A percentile compares a stretch with the other conserved stretches of the same genome.
These are phyloP conservation scores for Tiliacea citrago DNA, from an alignment of 2,888 invertebrate genomes.

Conservation along the genomic window DNA sequence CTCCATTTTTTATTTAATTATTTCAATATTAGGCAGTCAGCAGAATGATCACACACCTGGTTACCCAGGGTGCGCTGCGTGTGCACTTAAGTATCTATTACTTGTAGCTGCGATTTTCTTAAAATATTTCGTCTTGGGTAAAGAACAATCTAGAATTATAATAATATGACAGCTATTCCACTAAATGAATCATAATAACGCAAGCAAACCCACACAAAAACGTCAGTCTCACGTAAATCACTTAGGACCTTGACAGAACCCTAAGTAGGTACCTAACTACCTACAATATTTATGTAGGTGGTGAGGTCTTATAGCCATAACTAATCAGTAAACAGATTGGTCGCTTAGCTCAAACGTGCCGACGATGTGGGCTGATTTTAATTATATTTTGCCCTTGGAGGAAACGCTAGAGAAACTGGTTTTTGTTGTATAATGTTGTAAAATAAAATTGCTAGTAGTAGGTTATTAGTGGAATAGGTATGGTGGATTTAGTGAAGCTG, in stretches of 20 bases:
- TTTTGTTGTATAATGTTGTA: slow-evolving; percentile 8
- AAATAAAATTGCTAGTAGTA: slow-evolving; percentile 8
- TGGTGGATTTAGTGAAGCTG: background rate
- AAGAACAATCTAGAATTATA: background rate
- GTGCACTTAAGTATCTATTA: too few relatives aligned
- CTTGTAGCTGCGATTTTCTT: too few relatives aligned
- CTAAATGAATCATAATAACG: slow-evolving; percentile 32
- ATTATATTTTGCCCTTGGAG: slow-evolving; percentile 58
- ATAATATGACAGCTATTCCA: slow-evolving; percentile 4
- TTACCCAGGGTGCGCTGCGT: too few relatives aligned
- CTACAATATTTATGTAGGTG: slow-evolving; percentile 43
- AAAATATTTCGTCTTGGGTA: too few relatives aligned
- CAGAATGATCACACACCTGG: too few relatives aligned
- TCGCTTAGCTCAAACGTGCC: slow-evolving; percentile 62
- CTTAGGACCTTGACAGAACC: slow-evolving; percentile 56
- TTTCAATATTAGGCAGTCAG: too few relatives aligned
- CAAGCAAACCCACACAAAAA: slow-evolving; percentile 43
- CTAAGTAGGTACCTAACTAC: slow-evolving; percentile 47
- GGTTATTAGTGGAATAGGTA: background rate
- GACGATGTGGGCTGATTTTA: slow-evolving; percentile 62
- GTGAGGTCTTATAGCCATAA: slow-evolving; percentile 52
- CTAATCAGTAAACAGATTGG: slow-evolving; percentile 66
- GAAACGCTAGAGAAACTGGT: slow-evolving; percentile 40
- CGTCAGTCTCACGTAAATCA: slow-evolving; percentile 37
- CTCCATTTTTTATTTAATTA: too few relatives aligned